Percentiles rank a stretch among this genome's conserved stretches.
phyloP scores from a whole-genome alignment of 2,888 invertebrate genomes.

The Psococerastis gibbosa region DNA sequence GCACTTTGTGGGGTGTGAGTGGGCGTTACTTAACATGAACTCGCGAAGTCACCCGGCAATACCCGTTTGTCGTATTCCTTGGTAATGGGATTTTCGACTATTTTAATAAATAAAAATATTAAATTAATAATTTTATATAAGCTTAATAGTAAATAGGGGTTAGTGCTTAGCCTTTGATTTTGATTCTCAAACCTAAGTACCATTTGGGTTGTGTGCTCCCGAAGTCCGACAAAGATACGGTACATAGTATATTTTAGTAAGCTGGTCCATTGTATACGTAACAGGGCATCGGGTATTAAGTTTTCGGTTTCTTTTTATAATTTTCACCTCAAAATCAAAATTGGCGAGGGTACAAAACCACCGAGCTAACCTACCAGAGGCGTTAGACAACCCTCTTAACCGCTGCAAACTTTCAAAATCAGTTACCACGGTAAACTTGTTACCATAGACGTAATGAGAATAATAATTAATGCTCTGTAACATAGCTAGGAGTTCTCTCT shows the following conservation, averaged over 20 bases:
- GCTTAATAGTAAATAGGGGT: neutral
- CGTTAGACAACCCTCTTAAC: slow-evolving; percentile 17
- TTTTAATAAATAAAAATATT: no score
- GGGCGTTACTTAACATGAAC: neutral
- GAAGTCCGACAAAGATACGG: neutral
- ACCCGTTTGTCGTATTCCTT: neutral
- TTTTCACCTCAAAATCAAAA: slow-evolving; percentile 14
- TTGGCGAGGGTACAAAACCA: slow-evolving; percentile 17
- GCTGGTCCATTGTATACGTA: neutral
- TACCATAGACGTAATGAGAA: slow-evolving; percentile 18
- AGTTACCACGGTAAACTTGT: slow-evolving; percentile 18
- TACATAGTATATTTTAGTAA: neutral
- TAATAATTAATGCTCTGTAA: slow-evolving; percentile 17
- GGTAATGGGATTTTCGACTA: neutral
- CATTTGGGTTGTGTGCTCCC: neutral
- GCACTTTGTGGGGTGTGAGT: neutral
- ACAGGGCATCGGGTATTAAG: slow-evolving; percentile 15
- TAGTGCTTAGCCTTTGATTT: neutral
- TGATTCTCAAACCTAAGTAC: neutral
- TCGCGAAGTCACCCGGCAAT: neutral
- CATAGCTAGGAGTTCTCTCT: slow-evolving; percentile 18
- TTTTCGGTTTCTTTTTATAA: slow-evolving; percentile 15
- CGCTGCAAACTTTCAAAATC: slow-evolving; percentile 18
- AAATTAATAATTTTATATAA: no score
- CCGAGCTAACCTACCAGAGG: slow-evolving; percentile 17